Evolutionary conservation across 2,797 vertebrate species (phyloP), one percentile per base, ranked within the genome.

Genomic region (Etheostoma nigrum): DNA sequence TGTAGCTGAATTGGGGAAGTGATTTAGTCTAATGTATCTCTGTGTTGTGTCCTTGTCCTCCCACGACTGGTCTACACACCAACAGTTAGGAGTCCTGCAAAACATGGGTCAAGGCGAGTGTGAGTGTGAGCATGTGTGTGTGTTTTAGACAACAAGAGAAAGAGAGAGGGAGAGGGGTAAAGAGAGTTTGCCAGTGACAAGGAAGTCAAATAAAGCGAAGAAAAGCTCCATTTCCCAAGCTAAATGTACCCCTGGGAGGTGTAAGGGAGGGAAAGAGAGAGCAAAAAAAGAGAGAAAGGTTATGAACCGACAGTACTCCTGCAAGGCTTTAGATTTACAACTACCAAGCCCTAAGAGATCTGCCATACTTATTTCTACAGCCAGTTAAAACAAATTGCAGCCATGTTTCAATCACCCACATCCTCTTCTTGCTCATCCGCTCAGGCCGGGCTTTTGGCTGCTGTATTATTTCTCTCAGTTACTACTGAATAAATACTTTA

Each of bases 331-430:
- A 92, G 93, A 95, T 94, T 94, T 95, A 94, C 92, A 92, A 81
- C 93, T 85, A 84, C 79, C 86, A 47, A 85, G 87, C 78, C 71
- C 83, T 85, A 75, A 92, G 86, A 91, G 91, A 89, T 90, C 90
- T 86, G 79, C 92, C 86, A 84, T 91, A 90, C 93, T 94, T 92
- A 92, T 94, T 94, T 94, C 93, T 92, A 90, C 89, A 93, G 94
- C 93, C 95, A 94, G 93, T 93, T 94, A 90, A 95, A 95, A 93
- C 94, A 95, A 95, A 95, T 92, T 89, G 91, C 87, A 72, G 88
- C 90, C 86, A 69, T 91, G 93, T 93, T 94, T 93, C 92, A 93
- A 90, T 92, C 91, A 91, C 83, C 86, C 86, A 86, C 90, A 90
- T 91, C 83, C 84, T 86, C 76, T 83, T 75, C 79, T 86, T 89